Percentiles rank a stretch among this genome's conserved stretches.
These are phyloP conservation scores for Rhaphigaster nebulosa DNA, from an alignment of 2,888 invertebrate species.

Conservation along the genomic window DNA sequence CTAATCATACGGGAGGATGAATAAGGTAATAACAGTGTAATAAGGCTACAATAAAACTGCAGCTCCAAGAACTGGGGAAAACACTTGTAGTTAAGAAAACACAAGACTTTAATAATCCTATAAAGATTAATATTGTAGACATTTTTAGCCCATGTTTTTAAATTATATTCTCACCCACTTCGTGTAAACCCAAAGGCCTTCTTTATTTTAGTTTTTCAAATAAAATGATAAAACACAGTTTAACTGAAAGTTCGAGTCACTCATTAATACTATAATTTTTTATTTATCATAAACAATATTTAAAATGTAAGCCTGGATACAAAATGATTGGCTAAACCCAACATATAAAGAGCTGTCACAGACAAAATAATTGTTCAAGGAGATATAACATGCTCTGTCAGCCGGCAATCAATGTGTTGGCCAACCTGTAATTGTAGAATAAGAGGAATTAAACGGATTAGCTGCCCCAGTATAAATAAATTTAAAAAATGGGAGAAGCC, in stretches of 20 bases:
- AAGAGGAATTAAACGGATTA: slow-evolving; percentile 44
- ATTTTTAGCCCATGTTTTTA: neutral
- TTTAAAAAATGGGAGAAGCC: slow-evolving; percentile 34
- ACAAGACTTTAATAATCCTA: neutral
- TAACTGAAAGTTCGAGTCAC: neutral
- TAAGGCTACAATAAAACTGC: neutral
- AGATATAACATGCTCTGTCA: neutral
- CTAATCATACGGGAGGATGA: neutral
- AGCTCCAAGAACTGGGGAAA: neutral
- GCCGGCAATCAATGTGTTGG: slow-evolving; percentile 42
- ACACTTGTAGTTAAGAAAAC: neutral
- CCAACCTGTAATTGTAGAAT: slow-evolving; percentile 38
- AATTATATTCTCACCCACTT: neutral
- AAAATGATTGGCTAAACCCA: neutral
- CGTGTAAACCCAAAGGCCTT: neutral
- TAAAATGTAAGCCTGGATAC: neutral
- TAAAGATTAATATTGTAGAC: neutral
- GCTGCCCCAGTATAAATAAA: neutral
- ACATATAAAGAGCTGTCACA: neutral
- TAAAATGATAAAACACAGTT: neutral
- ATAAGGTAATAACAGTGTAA: neutral
- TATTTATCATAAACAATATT: neutral
- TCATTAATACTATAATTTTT: neutral
- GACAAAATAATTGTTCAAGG: neutral
- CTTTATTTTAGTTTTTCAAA: neutral